Evolutionary conservation across 2,797 vertebrate genomes (phyloP), one percentile per base, ranked within the genome.

Genomic region (Pelobates cultripes): DNA sequence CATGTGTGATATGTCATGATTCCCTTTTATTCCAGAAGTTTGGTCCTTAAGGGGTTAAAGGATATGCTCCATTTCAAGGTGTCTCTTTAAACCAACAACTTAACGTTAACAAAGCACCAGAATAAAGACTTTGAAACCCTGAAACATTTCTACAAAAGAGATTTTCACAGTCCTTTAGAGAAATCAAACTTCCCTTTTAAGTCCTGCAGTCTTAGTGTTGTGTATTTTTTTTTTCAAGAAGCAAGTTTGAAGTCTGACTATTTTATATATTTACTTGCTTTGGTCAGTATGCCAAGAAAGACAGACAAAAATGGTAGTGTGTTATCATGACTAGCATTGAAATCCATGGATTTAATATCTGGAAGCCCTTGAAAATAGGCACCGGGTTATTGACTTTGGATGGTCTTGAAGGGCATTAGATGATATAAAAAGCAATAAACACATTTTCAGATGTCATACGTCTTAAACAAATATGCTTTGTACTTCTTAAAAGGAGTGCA

Each of bases 151-250:
- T 86, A 86, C 79, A 89, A 87, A 90, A 74, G 90, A 87, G 67
- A 83, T 81, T 88, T 87, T 84, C 82, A 82, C 84, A 85, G 84
- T 72, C 78, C 82, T 91, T 90, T 90, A 66, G 82, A 89, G 85
- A 85, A 86, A 86, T 82, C 84, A 81, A 89, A 87, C 86, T 75
- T 85, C 7, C 76, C 85, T 88, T 90, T 90, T 86, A 91, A 90
- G 84, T 84, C 15, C 0, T 75, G 61, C 74, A 85, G 86, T 88
- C 89, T 87, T 85, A 79, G 79, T 86, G 73, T 86, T 90, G 3
- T 51, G 47, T 5, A 6, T 51, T 51, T 51, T 51, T 51, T 47
- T 51, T 51, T 51, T 51, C 47, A 85, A 40, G 61, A 2, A 28
- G 12, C 0, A 86, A 85, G 85, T 90, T 83, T 86, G 86, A 77